Percentiles rank a stretch among this genome's conserved stretches.
phyloP scores from a whole-genome alignment of 2,797 vertebrate species.

The Chiroxiphia lanceolata region DNA sequence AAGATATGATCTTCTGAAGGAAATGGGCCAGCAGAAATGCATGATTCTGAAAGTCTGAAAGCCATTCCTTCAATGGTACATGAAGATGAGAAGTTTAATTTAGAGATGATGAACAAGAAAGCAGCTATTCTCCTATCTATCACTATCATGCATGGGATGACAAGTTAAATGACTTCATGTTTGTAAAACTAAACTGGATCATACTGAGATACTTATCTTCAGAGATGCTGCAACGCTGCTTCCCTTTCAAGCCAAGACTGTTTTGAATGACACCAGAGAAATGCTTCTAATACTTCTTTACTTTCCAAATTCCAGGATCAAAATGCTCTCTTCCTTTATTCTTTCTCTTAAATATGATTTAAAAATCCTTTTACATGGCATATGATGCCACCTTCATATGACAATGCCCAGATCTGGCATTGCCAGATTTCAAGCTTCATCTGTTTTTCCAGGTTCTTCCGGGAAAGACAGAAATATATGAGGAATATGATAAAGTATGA shows the following conservation, averaged over 20 bases:
- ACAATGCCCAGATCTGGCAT: background rate
- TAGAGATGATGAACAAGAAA: background rate
- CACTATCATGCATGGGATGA: background rate
- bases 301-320: background rate
- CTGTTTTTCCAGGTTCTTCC: background rate
- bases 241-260: background rate
- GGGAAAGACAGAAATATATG: background rate
- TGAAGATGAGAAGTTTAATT: background rate
- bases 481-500: background rate
- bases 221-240: background rate
- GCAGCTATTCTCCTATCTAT: background rate
- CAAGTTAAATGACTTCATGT: background rate
- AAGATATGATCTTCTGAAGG: background rate
- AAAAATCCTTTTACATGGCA: background rate
- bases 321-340: background rate
- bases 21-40: background rate
- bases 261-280: background rate
- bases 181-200: background rate
- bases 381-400: background rate
- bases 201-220: background rate
- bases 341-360: background rate
- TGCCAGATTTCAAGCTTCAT: background rate
- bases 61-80: fast-evolving
- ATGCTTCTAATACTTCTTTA: background rate
- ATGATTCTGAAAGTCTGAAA: background rate